Percentiles rank a stretch among this genome's conserved stretches.
Conservation (phyloP, 1,140 invertebrate species). For the Formica selysi region DNA sequence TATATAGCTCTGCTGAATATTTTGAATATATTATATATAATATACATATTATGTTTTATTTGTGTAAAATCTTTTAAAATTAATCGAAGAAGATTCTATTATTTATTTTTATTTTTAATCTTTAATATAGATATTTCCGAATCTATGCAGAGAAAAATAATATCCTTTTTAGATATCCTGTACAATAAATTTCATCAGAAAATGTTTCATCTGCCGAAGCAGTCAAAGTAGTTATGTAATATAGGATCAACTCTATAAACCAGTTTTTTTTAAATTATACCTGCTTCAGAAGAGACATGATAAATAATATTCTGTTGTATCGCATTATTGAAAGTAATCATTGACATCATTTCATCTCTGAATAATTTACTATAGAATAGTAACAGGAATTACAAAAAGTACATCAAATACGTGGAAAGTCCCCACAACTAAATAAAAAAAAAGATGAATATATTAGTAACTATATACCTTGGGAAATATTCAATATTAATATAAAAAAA, state of each 20-base stretch:
- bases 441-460: neutral
- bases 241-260: neutral
- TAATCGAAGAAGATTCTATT: too few relatives aligned
- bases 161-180: too few relatives aligned
- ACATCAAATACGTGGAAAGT: neutral
- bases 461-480: conserved; percentile 2
- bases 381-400: neutral
- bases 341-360: neutral
- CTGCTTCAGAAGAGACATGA: neutral
- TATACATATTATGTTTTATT: too few relatives aligned
- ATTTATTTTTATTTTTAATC: neutral
- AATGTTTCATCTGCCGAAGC: neutral
- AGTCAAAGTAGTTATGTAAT: neutral
- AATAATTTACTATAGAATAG: neutral
- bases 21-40: neutral
- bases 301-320: neutral
- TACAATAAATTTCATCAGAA: neutral
- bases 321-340: neutral
- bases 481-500: neutral
- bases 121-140: neutral
- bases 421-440: neutral
- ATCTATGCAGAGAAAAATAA: too few relatives aligned
- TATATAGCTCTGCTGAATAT: neutral
- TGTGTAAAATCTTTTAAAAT: too few relatives aligned
- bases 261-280: neutral